These are phyloP conservation scores for Patella vulgata DNA, from an alignment of 1,140 invertebrate species.

Conservation along the genomic window DNA sequence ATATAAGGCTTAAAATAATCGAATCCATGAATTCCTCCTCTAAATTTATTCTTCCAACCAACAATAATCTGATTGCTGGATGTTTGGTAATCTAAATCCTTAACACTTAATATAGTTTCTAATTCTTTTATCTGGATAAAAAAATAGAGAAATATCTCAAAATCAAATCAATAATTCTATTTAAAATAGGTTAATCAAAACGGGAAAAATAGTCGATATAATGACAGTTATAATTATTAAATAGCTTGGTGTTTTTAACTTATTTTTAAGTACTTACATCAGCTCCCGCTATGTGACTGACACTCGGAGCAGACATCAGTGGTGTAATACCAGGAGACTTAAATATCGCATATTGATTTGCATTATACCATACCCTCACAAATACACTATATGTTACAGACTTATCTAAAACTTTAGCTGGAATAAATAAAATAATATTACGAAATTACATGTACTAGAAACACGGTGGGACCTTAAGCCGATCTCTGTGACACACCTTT, in stretches of 20 bases:
- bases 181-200: no score
- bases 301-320: constrained; percentile 4
- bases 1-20: constrained; percentile 14
- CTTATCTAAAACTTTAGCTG: no score
- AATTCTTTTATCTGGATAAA: constrained; percentile 20
- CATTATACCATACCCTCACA: constrained; percentile 20
- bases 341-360: constrained; percentile 17
- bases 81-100: constrained; percentile 26
- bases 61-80: constrained; percentile 3
- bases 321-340: constrained; percentile 26
- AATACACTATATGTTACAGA: constrained; percentile 22
- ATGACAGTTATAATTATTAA: no score
- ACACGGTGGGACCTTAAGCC: no score
- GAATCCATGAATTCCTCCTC: neutral
- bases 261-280: constrained; percentile 6
- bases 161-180: no score
- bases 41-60: constrained; percentile 25
- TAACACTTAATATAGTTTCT: neutral
- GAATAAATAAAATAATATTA: no score
- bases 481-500: no score
- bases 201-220: no score
- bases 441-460: no score
- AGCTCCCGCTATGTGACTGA: constrained; percentile 10
- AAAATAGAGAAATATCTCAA: no score
- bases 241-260: no score